Conservation (phyloP, 2,888 invertebrate genomes). For the Adela reaumurella region DNA sequence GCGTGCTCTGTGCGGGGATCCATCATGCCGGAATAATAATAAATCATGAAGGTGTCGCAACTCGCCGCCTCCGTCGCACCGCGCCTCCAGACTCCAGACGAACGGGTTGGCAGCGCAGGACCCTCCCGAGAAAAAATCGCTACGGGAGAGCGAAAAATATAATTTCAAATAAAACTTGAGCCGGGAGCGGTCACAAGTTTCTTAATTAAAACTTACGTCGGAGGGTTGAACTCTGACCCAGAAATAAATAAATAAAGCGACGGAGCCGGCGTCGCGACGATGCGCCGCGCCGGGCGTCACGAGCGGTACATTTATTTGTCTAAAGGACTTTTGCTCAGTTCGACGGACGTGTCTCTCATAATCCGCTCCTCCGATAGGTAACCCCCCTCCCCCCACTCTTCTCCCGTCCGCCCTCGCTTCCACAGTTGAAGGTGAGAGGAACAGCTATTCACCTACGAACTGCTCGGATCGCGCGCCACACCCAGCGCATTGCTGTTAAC, state of each 20-base stretch:
- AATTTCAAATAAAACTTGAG: slow-evolving; percentile 54
- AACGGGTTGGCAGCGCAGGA: neutral
- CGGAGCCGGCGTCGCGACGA: slow-evolving; percentile 10
- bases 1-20: neutral
- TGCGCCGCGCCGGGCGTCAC: slow-evolving; percentile 24
- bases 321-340: slow-evolving; percentile 41
- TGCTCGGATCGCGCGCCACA: too few species aligned
- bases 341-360: slow-evolving; percentile 40
- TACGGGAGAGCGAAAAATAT: slow-evolving; percentile 48
- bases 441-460: too few species aligned
- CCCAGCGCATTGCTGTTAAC: too few species aligned
- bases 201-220: slow-evolving; percentile 58
- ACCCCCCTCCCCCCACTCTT: neutral
- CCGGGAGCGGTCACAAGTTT: slow-evolving; percentile 52
- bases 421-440: too few species aligned
- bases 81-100: neutral
- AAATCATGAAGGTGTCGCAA: slow-evolving; percentile 42
- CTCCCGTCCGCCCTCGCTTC: too few species aligned
- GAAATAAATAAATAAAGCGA: slow-evolving; percentile 51
- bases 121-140: slow-evolving; percentile 28
- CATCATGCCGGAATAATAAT: slow-evolving; percentile 24
- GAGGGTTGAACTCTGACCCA: slow-evolving; percentile 48
- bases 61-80: slow-evolving; percentile 21
- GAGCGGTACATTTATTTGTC: slow-evolving; percentile 51
- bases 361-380: slow-evolving; percentile 15